Evolutionary conservation across 2,113 vertebrate species (phyloP), one percentile per base, ranked within the genome.

Genomic region (Tychaedon coryphoeus): DNA sequence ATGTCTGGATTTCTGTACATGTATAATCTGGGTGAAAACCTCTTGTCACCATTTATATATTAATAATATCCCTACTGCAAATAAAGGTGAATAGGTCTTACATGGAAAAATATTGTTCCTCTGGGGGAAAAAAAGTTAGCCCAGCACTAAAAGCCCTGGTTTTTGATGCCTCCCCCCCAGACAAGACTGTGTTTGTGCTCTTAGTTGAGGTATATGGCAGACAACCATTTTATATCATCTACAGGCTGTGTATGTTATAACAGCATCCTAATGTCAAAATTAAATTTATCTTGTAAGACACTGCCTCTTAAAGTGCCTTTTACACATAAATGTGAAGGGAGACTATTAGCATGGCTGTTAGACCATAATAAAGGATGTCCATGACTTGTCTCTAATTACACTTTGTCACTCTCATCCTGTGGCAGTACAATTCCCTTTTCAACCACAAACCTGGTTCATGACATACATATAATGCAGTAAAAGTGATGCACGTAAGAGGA

Each of bases 381-480:
- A 28, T 58, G 34, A 94, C 57, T 62, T 5, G 9, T 80, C 56
- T 92, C 43, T 73, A 95, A 86, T 92, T 86, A 70, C 51, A 56
- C 69, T 80, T 93, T 92, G 86, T 76, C 47, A 58, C 60, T 83
- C 22, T 79, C 56, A 20, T 71, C 54, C 69, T 17, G 31, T 51
- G 70, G 64, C 76, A 89, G 56, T 40, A 77, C 43, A 92, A 89
- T 91, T 87, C 86, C 89, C 88, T 91, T 81, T 84, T 80, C 79
- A 84, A 45, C 53, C 65, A 92, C 79, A 95, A 86, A 91, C 69
- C 31, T 19, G 40, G 45, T 19, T 78, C 83, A 51, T 64, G 79
- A 74, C 62, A 71, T 57, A 64, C 24, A 43, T 7, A 86, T 28
- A 90, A 80, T 65, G 76, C 83, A 93, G 38, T 61, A 74, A 92